These are phyloP conservation scores for Ophonus ardosiacus DNA, from an alignment of 2,888 invertebrate genomes.

Conservation along the genomic window DNA sequence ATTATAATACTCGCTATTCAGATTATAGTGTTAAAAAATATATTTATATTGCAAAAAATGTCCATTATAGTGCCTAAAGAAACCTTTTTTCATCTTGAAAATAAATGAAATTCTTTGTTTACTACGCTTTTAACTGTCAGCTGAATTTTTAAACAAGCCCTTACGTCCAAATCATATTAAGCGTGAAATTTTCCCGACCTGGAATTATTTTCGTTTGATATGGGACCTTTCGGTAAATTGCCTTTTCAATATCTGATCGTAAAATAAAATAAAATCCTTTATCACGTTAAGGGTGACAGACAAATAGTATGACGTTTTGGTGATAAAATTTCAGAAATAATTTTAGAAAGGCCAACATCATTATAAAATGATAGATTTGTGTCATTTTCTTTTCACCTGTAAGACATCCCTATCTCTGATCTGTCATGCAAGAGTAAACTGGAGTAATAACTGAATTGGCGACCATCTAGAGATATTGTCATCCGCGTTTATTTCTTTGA, in stretches of 20 bases:
- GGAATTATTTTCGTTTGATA: slow-evolving; percentile 12
- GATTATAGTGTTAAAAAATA: background rate
- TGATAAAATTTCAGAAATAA: background rate
- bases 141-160: background rate
- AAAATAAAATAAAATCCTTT: slow-evolving; percentile 13
- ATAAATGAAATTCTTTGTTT: slow-evolving; percentile 6
- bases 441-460: too few species aligned
- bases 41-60: background rate
- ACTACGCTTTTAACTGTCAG: background rate
- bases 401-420: too few species aligned
- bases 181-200: slow-evolving; percentile 14
- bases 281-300: background rate
- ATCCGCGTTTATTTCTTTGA: too few species aligned
- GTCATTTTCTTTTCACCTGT: too few species aligned
- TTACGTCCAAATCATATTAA: background rate
- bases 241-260: slow-evolving; percentile 8
- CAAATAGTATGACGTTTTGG: background rate
- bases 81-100: background rate
- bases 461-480: too few species aligned
- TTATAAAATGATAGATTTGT: background rate
- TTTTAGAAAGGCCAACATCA: background rate
- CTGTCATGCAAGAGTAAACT: too few species aligned
- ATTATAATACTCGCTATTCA: background rate
- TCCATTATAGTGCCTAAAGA: background rate
- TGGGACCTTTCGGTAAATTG: slow-evolving; percentile 3